A percentile compares a stretch with the other conserved stretches of the same genome.
These are phyloP conservation scores for Coracias cyanogaster DNA, from an alignment of 2,797 vertebrate genomes.

Conservation along the genomic window DNA sequence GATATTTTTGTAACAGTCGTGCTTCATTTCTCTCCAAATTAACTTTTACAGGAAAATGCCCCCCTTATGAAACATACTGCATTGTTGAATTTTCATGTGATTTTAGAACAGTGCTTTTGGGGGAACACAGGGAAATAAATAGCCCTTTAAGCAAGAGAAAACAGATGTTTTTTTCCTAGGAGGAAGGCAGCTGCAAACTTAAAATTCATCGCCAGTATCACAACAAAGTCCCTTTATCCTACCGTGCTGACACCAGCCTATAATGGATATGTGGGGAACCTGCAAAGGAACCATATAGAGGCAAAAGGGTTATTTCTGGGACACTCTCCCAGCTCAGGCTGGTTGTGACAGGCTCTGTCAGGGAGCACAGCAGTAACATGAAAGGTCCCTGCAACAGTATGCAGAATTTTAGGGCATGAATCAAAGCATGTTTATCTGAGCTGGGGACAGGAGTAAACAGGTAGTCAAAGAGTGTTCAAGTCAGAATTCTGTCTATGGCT, in stretches of 20 bases:
- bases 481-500: not conserved
- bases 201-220: not conserved
- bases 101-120: not conserved
- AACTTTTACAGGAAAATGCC: not conserved
- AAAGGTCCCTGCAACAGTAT: not conserved
- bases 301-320: not conserved
- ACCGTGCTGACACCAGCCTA: fast-evolving
- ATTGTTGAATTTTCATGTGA: not conserved
- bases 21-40: not conserved
- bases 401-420: not conserved
- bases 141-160: not conserved
- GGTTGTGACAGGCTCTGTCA: not conserved
- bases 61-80: not conserved
- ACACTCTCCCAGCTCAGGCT: not conserved
- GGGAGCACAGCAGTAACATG: fast-evolving
- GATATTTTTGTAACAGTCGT: not conserved
- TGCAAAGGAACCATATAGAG: not conserved
- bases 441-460: not conserved
- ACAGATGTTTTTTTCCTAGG: not conserved
- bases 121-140: not conserved
- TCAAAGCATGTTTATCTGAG: not conserved
- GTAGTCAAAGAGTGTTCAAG: not conserved
- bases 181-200: not conserved
- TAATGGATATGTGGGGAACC: not conserved
- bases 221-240: not conserved